phyloP scores from a whole-genome alignment of 2,113 vertebrate species.

The Pampusana beccarii region DNA sequence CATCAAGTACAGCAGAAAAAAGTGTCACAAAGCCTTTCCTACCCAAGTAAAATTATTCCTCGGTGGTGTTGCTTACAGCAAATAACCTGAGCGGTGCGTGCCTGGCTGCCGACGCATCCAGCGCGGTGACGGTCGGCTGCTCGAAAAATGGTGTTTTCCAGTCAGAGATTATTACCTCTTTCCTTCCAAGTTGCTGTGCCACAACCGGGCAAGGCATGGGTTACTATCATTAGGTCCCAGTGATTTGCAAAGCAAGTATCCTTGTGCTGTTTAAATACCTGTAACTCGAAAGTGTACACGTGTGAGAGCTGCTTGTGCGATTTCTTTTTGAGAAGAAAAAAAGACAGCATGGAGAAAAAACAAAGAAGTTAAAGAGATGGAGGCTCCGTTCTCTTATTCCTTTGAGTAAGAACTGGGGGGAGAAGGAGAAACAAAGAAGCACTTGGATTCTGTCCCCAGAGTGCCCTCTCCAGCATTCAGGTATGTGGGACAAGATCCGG shows the following conservation, averaged over 20 bases:
- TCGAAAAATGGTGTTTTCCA: not conserved
- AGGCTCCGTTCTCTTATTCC: not conserved
- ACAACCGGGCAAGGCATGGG: not conserved
- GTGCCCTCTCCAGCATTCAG: not conserved
- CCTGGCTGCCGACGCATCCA: fast-evolving
- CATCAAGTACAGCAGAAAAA: constrained; percentile 1
- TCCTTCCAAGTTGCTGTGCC: not conserved
- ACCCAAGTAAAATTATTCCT: constrained; percentile 26
- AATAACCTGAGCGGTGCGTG: fast-evolving
- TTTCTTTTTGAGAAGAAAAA: not conserved
- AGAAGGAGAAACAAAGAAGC: not conserved
- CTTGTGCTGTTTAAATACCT: not conserved
- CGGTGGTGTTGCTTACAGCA: not conserved
- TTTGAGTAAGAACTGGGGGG: not conserved
- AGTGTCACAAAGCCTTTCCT: constrained; percentile 37
- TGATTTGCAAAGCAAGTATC: not conserved
- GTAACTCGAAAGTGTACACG: not conserved
- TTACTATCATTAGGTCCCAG: not conserved
- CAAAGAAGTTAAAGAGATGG: not conserved
- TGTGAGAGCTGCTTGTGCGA: not conserved
- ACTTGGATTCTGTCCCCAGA: not conserved
- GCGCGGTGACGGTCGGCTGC: not conserved
- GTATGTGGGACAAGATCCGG: fast-evolving
- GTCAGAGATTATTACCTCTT: not conserved
- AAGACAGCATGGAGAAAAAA: not conserved